Evolutionary conservation across 2,113 vertebrate genomes (phyloP), one percentile per base, ranked within the genome.

Genomic region (Pleuronectes platessa): DNA sequence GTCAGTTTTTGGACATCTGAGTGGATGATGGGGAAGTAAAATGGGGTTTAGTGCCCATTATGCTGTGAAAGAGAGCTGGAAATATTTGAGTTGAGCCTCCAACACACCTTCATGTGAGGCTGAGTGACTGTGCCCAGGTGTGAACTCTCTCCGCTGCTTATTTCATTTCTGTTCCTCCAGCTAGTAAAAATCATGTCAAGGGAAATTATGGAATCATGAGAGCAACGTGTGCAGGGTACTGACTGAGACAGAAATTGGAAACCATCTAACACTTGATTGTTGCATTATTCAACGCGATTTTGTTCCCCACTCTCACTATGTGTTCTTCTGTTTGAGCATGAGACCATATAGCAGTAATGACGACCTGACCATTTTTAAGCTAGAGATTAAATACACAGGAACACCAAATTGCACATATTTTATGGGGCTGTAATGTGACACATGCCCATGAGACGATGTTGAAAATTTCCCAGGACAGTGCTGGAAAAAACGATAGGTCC

Each of bases 101-200:
- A 63, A 71, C 53, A 54, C 49, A 62, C 54, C 53, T 74, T 35
- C 9, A 37, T 63, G 71, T 74, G 68, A 63, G 56, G 55, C 6
- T 63, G 56, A 68, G 7, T 37, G 31, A 31, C 40, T 37, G 47
- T 24, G 71, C 37, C 77, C 31, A 9, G 26, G 61, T 5, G 20
- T 54, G 79, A 83, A 80, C 76, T 73, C 64, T 77, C 27, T 45
- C 18, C 66, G 60, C 58, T 62, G 58, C 49, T 81, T 82, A 73
- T 85, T 88, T 74, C 45, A 58, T 81, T 76, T 53, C 60, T 59
- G 55, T 83, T 31, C 45, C 23, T 11, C 49, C 66, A 49, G 63
- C 78, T 86, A 74, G 82, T 81, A 77, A 79, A 79, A 84, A 87
- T 82, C 72, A 66, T 84, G 88, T 89, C 83, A 72, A 76, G 84